Evolutionary conservation across 2,888 invertebrate genomes (phyloP), one percentile per base, ranked within the genome.

Genomic region (Drosophila buzzatii): DNA sequence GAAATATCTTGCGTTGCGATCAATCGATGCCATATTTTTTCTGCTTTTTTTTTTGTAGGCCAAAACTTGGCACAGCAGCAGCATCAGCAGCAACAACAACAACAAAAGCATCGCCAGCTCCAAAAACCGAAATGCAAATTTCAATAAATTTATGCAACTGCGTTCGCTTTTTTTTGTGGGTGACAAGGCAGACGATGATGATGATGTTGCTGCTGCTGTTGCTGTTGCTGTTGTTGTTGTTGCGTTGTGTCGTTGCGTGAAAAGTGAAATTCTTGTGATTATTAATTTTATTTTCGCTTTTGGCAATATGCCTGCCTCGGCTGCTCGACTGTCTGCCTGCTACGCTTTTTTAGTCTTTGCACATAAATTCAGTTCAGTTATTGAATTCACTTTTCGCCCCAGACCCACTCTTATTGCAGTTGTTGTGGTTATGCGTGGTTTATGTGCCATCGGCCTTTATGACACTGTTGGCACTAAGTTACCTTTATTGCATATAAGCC

Each of bases 211-310:
- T 47, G 58, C 8, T 47, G 70, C 12, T 35, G 65, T 2, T 39
- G 64, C 2, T 68, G 62, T n/a, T 65, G 74, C 35, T 73, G 74
- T 18, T 73, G 76, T 41, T 68, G 81, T 27, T 69, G 78, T 16
- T 73, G 81, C 37, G 55, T 73, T 53, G 63, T 85, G 79, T 66
- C 89, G 83, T 73, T 88, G 85, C 81, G 83, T 83, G 89, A 87
- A 87, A 87, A 87, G 87, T 89, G 87, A 87, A 87, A 87, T 87
- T 87, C 90, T 90, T 88, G 82, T 76, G 89, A 90, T 90, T 87
- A 87, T 90, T 87, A 90, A 88, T 90, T 89, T 87, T 90, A 81
- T 85, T 88, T 89, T 90, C 89, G 89, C 81, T 86, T 87, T 88
- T 76, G 87, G 76, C 83, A 65, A 73, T 75, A 47, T 62, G 78